Evolutionary conservation across 2,113 vertebrate genomes (phyloP), one percentile per base, ranked within the genome.

Genomic region (Porphyrio hochstetteri): DNA sequence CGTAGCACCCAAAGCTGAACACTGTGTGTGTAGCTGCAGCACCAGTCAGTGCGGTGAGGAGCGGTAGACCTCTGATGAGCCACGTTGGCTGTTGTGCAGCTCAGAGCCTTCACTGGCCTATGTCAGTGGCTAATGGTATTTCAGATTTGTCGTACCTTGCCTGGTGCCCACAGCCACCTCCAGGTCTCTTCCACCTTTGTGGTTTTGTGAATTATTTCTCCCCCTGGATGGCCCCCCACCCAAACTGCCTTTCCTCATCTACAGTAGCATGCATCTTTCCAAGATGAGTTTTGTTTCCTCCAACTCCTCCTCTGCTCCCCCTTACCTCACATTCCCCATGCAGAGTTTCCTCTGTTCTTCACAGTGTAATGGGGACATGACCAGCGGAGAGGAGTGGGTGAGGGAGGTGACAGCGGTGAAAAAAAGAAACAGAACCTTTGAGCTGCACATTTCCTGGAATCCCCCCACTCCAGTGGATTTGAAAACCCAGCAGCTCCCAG

Each of bases 391-490:
- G 40, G 33, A 57, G 35, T 27, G 60, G 35, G 31, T 60, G 50
- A 84, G 4, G 31, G 38, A 81, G 27, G 29, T 1, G 1, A 57
- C 25, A 24, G 10, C 0, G 2, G 38, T 42, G 44, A 13, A 69
- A 57, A 23, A 65, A 18, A 15, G 25, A 44, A 27, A 5, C 8
- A 38, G 35, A 68, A 63, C 50, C 38, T 71, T 50, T 29, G 36
- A 76, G 38, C 44, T 77, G 19, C 28, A 21, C 12, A 2, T 69
- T 64, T 18, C 28, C 16, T 59, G 72, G 44, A 2, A 5, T 36
- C 14, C 12, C 14, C 23, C 33, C 0, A 25, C 40, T 57, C 5
- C 0, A 6, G 24, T 18, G 42, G 2, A 38, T 0, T 2, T 67
- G 65, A 63, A 8, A 25, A 46, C 11, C 19, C 83, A 53, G 55